A percentile compares a stretch with the other conserved stretches of the same genome.
These are phyloP conservation scores for Perca flavescens DNA, from an alignment of 2,113 vertebrate species.

Conservation along the genomic window DNA sequence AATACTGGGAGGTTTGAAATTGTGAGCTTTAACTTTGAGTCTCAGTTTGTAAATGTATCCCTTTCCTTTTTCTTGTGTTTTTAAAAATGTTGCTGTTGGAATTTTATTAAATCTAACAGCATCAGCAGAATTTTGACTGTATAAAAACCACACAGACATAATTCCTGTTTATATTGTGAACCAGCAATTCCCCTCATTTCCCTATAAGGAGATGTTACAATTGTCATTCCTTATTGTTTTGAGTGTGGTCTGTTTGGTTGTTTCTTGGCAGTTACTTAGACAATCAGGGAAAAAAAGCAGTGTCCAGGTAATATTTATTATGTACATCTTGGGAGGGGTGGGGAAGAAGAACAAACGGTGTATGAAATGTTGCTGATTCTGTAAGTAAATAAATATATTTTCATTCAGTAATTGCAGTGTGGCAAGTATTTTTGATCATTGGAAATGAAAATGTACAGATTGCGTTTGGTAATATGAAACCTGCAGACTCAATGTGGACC, in stretches of 20 bases:
- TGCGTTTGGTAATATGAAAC: not conserved
- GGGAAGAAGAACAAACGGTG: constrained; percentile 66
- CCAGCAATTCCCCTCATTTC: constrained; percentile 63
- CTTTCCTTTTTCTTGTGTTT: constrained; percentile 59
- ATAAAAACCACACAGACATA: constrained; percentile 55
- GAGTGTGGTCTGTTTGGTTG: constrained; percentile 60
- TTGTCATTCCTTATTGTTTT: constrained; percentile 78
- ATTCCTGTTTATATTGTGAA: constrained; percentile 72
- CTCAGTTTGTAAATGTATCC: constrained; percentile 72
- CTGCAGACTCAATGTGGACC: not conserved
- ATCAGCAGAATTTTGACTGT: constrained; percentile 68
- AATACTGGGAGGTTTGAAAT: constrained; percentile 77
- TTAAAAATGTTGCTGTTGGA: constrained; percentile 57
- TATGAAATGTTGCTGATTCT: constrained; percentile 78
- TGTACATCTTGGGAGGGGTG: constrained; percentile 70
- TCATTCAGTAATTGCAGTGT: constrained; percentile 56
- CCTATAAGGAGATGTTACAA: constrained; percentile 72
- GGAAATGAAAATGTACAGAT: not conserved
- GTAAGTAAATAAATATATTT: constrained; percentile 85
- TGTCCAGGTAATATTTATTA: constrained; percentile 82
- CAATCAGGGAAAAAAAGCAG: constrained; percentile 79
- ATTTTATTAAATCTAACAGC: constrained; percentile 37
- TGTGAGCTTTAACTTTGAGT: constrained; percentile 74
- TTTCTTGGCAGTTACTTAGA: constrained; percentile 75
- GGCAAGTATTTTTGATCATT: not conserved